Conservation (phyloP, 2,888 invertebrate genomes). For the Seladonia tumulorum region DNA sequence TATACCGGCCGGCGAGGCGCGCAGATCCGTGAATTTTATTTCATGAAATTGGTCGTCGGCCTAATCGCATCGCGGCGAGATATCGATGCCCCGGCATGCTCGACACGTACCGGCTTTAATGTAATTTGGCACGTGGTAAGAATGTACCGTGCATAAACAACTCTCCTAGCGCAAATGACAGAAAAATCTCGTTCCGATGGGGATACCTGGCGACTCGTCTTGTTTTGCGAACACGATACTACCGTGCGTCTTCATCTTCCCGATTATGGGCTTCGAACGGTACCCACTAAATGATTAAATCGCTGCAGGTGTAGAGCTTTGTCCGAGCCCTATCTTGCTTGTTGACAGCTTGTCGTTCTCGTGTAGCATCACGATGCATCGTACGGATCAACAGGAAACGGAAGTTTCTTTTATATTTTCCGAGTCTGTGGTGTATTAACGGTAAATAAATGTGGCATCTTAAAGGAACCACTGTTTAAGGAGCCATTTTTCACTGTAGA, state of each 20-base stretch:
- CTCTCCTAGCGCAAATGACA: slow-evolving; percentile 29
- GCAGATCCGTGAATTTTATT: slow-evolving; percentile 14
- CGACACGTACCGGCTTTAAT: slow-evolving; percentile 52
- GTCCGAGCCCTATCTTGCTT: background rate
- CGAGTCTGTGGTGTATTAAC: background rate
- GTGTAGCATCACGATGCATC: background rate
- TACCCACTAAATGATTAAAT: slow-evolving; percentile 14
- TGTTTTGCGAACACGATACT: background rate
- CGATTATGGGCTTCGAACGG: slow-evolving; percentile 1
- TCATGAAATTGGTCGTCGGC: background rate
- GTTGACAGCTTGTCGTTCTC: slow-evolving; percentile 7
- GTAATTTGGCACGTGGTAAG: slow-evolving; percentile 54
- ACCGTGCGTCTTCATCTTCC: background rate
- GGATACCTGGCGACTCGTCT: background rate
- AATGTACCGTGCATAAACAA: slow-evolving; percentile 19
- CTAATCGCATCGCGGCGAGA: slow-evolving; percentile 12
- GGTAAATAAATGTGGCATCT: background rate
- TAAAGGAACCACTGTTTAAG: background rate
- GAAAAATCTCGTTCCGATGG: slow-evolving; percentile 26
- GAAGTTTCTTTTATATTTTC: background rate
- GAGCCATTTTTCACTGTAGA: background rate
- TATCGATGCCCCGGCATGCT: slow-evolving; percentile 32
- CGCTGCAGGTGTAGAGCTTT: background rate
- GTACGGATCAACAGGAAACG: background rate
- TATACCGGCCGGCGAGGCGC: background rate